A percentile compares a stretch with the other conserved stretches of the same genome.
Evolutionary conservation across 2,113 vertebrate species (phyloP).

Genomic region (Peucedramus taeniatus): DNA sequence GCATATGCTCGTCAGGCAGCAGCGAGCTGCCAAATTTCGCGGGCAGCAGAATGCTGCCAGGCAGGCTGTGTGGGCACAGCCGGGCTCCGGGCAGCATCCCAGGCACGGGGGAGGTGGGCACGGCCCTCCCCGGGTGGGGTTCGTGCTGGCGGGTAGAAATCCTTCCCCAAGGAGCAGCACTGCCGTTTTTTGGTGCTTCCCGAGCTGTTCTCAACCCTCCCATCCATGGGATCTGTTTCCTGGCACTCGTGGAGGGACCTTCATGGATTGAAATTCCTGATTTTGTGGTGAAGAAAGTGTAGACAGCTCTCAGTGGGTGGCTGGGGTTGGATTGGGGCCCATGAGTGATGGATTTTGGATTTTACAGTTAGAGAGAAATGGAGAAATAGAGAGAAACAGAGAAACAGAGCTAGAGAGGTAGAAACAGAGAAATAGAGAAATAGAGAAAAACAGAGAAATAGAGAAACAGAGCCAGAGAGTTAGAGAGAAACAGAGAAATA

Average conservation of each 20-base stretch:
- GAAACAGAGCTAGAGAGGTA: neutral
- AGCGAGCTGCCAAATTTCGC: neutral
- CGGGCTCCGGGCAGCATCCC: neutral
- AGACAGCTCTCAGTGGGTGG: neutral
- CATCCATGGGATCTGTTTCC: neutral
- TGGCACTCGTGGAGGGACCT: neutral
- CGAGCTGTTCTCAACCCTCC: no score
- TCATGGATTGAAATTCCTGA: neutral
- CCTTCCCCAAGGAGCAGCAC: neutral
- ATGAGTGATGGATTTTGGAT: neutral
- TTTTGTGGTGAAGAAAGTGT: neutral
- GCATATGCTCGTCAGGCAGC: neutral
- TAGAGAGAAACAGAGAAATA: neutral
- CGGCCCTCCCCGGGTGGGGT: neutral
- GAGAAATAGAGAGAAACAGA: neutral
- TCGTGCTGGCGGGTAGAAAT: neutral
- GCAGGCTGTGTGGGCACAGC: neutral
- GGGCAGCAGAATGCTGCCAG: neutral
- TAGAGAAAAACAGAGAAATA: neutral
- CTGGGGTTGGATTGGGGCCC: neutral
- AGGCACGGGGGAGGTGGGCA: neutral
- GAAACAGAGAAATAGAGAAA: neutral
- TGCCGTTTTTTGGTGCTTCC: rapidly evolving
- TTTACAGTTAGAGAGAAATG: neutral
- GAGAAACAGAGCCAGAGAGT: neutral